Evolutionary conservation across 2,888 invertebrate species (phyloP).

Genomic region (Encarsia formosa): DNA sequence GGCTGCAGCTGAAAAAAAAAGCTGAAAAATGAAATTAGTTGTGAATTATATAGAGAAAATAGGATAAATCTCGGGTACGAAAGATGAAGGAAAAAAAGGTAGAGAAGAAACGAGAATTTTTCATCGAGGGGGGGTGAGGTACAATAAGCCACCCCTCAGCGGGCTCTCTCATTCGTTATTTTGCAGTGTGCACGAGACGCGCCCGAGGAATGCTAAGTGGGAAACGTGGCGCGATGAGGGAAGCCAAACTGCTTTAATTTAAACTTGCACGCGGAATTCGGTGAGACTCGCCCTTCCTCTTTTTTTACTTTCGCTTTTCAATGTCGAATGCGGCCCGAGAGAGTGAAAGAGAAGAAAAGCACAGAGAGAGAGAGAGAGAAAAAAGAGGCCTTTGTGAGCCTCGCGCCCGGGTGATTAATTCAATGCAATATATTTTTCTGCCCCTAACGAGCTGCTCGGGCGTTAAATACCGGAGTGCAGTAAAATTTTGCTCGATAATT

Average conservation of each 20-base stretch:
- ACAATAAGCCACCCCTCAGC: neutral
- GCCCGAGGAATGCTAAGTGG: constrained; percentile 25
- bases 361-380: too few species aligned
- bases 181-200: constrained; percentile 4
- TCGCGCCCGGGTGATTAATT: constrained; percentile 16
- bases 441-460: neutral
- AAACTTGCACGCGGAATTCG: constrained; percentile 39
- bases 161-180: neutral
- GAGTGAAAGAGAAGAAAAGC: neutral
- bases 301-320: constrained; percentile 22
- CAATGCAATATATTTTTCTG: constrained; percentile 23
- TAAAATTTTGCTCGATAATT: constrained; percentile 13
- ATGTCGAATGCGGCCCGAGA: constrained; percentile 14
- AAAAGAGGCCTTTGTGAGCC: neutral
- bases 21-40: constrained; percentile 21
- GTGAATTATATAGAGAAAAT: constrained; percentile 14
- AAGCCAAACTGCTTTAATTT: constrained; percentile 38
- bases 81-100: too few species aligned
- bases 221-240: constrained; percentile 24
- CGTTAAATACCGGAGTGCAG: neutral
- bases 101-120: too few species aligned
- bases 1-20: too few species aligned
- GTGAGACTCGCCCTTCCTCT: neutral
- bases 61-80: too few species aligned
- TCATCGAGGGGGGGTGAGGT: too few species aligned